Base-by-base conservation (phyloP, 2,888 invertebrate species). In the Euproctis similis region DNA sequence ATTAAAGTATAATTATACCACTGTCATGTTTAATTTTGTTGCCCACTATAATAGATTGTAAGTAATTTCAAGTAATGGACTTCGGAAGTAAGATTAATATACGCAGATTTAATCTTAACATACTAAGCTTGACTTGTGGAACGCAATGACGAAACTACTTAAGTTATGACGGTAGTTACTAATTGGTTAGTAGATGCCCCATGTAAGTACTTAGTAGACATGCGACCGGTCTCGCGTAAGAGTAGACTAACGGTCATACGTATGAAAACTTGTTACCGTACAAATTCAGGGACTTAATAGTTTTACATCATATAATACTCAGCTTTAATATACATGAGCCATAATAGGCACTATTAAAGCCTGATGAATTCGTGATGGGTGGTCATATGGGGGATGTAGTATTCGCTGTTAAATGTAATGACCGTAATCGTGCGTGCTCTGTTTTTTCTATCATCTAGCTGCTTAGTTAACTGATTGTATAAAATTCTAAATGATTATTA, bases 221-320 rank as follows among this genome's bases (percentile, higher is more conserved):
- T 63, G 71, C 62, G 62, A 60, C 69, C 63, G 73, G 70, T 68
- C 53, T 14, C n/a, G 6, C 6, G 6, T 43, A 46, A 40, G 51
- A 55, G 41, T 71, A n/a, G n/a, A n/a, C n/a, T n/a, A 78, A 81
- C 76, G 80, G 78, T 39, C 55, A 53, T 51, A 50, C n/a, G 58
- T 42, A 44, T 53, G 62, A 68, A n/a, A n/a, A 73, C 71, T 75
- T 56, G 72, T 75, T 73, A 71, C 61, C 61, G 58, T 65, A 69
- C 64, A 56, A 68, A 69, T 65, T 68, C 63, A 69, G 64, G 51
- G 40, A 44, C 44, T 34, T 42, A 30, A 46, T 57, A 52, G 46
- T 56, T 57, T 54, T 19, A 48, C 52, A 53, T 47, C 46, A 51
- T 41, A 36, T 51, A 53, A 57, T n/a, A 51, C 52, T 62, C 62